These are phyloP conservation scores for Stegodyphus dumicola DNA, from an alignment of 1,140 invertebrate species.

Conservation along the genomic window DNA sequence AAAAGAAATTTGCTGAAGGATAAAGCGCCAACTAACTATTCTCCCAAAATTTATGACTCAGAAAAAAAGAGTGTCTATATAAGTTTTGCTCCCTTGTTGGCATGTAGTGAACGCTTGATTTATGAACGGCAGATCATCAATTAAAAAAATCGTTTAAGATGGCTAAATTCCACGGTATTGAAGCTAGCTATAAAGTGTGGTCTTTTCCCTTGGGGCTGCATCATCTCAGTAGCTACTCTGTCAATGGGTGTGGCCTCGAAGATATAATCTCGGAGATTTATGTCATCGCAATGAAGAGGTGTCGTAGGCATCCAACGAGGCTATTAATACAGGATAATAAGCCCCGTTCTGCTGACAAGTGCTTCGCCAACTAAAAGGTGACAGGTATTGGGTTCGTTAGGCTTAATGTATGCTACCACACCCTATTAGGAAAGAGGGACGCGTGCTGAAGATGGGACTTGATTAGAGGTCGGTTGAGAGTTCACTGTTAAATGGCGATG, in stretches of 20 bases:
- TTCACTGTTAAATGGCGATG: slow-evolving; percentile 13
- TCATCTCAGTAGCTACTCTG: slow-evolving; percentile 24
- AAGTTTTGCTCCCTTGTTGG: neutral
- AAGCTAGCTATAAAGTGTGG: neutral
- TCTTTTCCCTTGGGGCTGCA: neutral
- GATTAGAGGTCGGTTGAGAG: slow-evolving; percentile 14
- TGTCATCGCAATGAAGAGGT: slow-evolving; percentile 31
- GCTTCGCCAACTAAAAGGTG: slow-evolving; percentile 21
- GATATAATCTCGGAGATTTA: slow-evolving; percentile 45
- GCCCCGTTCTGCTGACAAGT: slow-evolving; percentile 36
- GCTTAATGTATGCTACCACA: slow-evolving; percentile 28
- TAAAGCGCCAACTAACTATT: neutral
- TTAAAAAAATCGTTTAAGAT: slow-evolving; percentile 35
- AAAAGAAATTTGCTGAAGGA: neutral
- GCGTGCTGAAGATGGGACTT: slow-evolving; percentile 16
- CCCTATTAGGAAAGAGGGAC: slow-evolving; percentile 22
- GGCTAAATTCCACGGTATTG: slow-evolving; percentile 9
- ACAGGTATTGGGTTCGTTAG: slow-evolving; percentile 25
- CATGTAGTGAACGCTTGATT: neutral
- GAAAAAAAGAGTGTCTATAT: neutral
- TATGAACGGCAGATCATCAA: slow-evolving; percentile 8
- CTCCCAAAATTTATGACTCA: neutral
- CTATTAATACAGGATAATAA: slow-evolving; percentile 52
- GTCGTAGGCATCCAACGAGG: slow-evolving; percentile 17
- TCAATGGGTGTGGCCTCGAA: slow-evolving; percentile 22